Conservation (phyloP, 92 coral and sea anemone genomes). For the Metridium senile region DNA sequence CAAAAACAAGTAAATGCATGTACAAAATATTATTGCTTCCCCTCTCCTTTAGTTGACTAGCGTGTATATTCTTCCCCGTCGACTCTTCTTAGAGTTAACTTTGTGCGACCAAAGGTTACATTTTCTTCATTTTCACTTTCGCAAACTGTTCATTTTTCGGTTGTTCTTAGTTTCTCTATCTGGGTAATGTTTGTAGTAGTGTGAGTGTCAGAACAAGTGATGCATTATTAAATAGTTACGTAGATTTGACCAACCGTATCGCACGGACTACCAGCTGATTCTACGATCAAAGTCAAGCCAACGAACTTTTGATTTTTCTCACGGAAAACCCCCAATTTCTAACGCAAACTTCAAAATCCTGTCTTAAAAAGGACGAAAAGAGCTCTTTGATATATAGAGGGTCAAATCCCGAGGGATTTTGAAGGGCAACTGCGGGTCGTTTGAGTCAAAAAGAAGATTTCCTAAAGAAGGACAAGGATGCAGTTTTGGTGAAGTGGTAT, state of each 20-base stretch:
- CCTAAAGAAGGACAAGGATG: not conserved
- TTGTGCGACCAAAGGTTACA: too few species aligned
- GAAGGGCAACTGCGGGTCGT: not conserved
- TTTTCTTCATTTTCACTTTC: too few species aligned
- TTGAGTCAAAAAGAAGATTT: not conserved
- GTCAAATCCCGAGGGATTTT: not conserved
- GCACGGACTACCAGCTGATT: slow-evolving; percentile 4
- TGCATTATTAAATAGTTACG: slow-evolving; percentile 18
- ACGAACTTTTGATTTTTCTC: slow-evolving; percentile 6
- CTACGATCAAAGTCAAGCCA: slow-evolving; percentile 22
- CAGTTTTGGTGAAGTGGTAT: not conserved
- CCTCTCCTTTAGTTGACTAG: too few species aligned
- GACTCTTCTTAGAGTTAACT: too few species aligned
- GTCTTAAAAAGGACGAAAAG: not conserved
- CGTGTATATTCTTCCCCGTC: too few species aligned
- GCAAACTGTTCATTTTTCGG: too few species aligned
- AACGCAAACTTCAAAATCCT: not conserved
- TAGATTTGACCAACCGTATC: slow-evolving; percentile 11
- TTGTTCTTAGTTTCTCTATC: too few species aligned
- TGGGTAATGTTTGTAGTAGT: not conserved
- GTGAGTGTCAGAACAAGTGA: slow-evolving; percentile 2
- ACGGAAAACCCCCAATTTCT: not conserved
- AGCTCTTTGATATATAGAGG: not conserved
- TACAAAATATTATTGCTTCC: too few species aligned
- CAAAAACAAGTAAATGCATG: not conserved